A percentile compares a stretch with the other conserved stretches of the same genome.
These are phyloP conservation scores for Lithosia quadra DNA, from an alignment of 2,888 invertebrate genomes.

Conservation along the genomic window DNA sequence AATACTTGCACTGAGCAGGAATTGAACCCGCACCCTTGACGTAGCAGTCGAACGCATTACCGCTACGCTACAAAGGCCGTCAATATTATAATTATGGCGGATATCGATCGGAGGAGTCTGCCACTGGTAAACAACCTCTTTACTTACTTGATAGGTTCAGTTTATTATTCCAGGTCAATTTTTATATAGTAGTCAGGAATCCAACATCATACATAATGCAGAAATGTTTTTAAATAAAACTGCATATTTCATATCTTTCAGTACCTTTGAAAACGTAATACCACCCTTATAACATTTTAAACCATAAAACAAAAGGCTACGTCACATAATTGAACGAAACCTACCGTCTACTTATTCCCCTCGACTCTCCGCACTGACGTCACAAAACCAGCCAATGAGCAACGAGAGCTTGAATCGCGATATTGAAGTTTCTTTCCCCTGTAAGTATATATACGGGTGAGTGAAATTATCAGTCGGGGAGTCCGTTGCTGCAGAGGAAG, in stretches of 20 bases:
- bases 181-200: not conserved
- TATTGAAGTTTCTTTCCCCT: not conserved
- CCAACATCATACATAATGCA: not conserved
- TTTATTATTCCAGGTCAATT: not conserved
- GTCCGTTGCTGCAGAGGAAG: constrained; percentile 4
- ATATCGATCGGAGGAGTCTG: too few relatives aligned
- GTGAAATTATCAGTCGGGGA: not conserved
- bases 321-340: not conserved
- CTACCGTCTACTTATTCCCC: not conserved
- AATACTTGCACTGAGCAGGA: too few relatives aligned
- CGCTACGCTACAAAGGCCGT: too few relatives aligned
- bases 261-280: not conserved
- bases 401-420: not conserved
- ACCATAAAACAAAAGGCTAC: not conserved
- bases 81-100: too few relatives aligned
- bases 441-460: not conserved
- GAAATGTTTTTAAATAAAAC: too few relatives aligned
- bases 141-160: not conserved
- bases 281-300: not conserved
- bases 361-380: constrained; percentile 1
- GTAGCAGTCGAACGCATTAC: too few relatives aligned
- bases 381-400: constrained; percentile 2
- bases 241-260: not conserved
- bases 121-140: not conserved
- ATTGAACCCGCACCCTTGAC: too few relatives aligned